Percentiles rank a stretch among this genome's conserved stretches.
Evolutionary conservation across 2,113 vertebrate species (phyloP).

Genomic region (Triplophysa tibetana): DNA sequence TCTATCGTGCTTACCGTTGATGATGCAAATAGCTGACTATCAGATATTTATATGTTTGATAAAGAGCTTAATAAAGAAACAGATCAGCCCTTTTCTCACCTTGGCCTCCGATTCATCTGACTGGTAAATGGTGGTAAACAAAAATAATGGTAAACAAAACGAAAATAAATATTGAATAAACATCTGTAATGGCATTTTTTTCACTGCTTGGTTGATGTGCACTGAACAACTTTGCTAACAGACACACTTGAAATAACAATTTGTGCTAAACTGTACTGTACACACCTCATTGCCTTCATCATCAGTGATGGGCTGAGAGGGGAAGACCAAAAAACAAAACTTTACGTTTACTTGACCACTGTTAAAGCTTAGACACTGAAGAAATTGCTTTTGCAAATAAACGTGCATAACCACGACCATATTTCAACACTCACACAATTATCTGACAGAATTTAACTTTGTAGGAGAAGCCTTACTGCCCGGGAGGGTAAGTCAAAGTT

Average conservation of each 20-base stretch:
- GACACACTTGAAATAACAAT: no score
- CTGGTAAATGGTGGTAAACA: constrained; percentile 45
- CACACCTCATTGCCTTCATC: constrained; percentile 69
- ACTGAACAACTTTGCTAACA: not conserved
- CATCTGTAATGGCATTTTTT: not conserved
- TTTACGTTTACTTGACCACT: constrained; percentile 5
- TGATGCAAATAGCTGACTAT: not conserved
- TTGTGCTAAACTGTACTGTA: constrained; percentile 33
- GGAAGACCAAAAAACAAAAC: constrained; percentile 32
- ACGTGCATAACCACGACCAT: not conserved
- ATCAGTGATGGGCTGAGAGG: constrained; percentile 58
- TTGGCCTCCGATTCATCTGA: constrained; percentile 61
- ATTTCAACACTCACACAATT: not conserved
- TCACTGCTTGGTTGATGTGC: not conserved
- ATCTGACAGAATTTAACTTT: no score
- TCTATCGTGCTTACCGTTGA: not conserved
- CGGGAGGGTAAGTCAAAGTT: not conserved
- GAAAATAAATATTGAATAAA: not conserved
- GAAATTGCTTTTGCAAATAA: not conserved
- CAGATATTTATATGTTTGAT: not conserved
- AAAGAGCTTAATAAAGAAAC: constrained; percentile 15
- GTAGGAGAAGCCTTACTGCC: not conserved
- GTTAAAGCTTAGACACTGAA: not conserved
- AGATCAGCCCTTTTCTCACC: constrained; percentile 52
- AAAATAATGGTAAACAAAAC: constrained; percentile 13